A percentile compares a stretch with the other conserved stretches of the same genome.
Evolutionary conservation across 1,140 invertebrate species (phyloP).

Genomic region (Idris sp.): DNA sequence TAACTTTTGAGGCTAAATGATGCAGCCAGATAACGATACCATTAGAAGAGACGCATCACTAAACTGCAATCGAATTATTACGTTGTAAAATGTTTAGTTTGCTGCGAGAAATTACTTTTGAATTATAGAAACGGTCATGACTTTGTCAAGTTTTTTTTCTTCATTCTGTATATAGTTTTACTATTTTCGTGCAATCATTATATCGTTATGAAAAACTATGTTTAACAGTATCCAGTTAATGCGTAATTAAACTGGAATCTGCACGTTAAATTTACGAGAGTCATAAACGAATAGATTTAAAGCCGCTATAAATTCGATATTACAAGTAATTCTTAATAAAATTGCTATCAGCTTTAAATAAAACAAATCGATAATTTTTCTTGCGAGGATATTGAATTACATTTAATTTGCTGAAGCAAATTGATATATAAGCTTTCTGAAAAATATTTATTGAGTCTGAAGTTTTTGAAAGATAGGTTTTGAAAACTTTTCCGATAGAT

Average conservation of each 20-base stretch:
- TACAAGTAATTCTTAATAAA: conserved; percentile 4
- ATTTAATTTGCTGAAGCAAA: too few species aligned
- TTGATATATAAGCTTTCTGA: too few species aligned
- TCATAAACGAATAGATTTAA: conserved; percentile 21
- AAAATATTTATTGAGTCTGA: too few species aligned
- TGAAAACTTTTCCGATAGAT: conserved; percentile 28
- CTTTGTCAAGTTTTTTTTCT: too few species aligned
- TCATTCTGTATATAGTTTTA: too few species aligned
- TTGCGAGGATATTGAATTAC: too few species aligned
- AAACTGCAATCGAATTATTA: conserved; percentile 31
- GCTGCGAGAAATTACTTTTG: too few species aligned
- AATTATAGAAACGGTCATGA: too few species aligned
- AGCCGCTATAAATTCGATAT: conserved; percentile 3
- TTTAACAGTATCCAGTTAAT: conserved; percentile 16
- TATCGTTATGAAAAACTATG: conserved; percentile 14
- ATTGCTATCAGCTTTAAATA: conserved; percentile 5
- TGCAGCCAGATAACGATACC: conserved; percentile 44
- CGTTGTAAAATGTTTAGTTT: conserved; percentile 37
- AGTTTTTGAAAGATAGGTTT: too few species aligned
- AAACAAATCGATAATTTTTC: not conserved
- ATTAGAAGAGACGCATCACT: conserved; percentile 58
- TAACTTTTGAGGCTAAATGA: conserved; percentile 57
- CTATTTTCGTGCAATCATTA: too few species aligned
- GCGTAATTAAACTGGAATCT: conserved; percentile 29
- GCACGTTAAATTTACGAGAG: conserved; percentile 22